Percentiles rank a stretch among this genome's conserved stretches.
These are phyloP conservation scores for Ennomos quercinarius DNA, from an alignment of 2,888 invertebrate genomes.

Conservation along the genomic window DNA sequence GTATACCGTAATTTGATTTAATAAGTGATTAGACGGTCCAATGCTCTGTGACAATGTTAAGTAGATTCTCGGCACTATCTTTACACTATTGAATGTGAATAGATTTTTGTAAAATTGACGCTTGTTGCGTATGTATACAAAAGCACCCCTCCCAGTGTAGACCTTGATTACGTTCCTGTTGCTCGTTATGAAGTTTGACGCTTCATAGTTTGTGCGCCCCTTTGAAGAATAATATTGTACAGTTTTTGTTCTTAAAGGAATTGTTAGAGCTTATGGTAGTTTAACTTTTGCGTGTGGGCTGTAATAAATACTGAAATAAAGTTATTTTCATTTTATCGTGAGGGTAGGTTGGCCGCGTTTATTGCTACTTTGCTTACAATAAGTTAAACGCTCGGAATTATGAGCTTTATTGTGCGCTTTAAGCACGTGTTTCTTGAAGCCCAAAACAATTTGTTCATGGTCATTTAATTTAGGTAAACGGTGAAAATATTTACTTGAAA, in stretches of 20 bases:
- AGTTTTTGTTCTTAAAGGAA: constrained; percentile 47
- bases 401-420: neutral
- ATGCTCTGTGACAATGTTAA: too few relatives aligned
- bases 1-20: too few relatives aligned
- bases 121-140: too few relatives aligned
- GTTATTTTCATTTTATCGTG: constrained; percentile 18
- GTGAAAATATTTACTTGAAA: too few relatives aligned
- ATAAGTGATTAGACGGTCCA: too few relatives aligned
- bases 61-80: too few relatives aligned
- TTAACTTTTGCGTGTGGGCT: constrained; percentile 41
- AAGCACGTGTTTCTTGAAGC: constrained; percentile 2
- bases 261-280: constrained; percentile 26
- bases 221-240: constrained; percentile 68
- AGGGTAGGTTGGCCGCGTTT: constrained; percentile 7
- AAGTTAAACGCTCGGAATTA: constrained; percentile 1
- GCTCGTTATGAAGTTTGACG: constrained; percentile 74
- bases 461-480: too few relatives aligned
- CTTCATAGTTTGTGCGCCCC: constrained; percentile 61
- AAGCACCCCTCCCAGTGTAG: neutral
- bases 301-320: constrained; percentile 16
- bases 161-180: constrained; percentile 19
- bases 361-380: constrained; percentile 7
- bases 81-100: too few relatives aligned
- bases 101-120: too few relatives aligned
- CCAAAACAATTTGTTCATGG: neutral